Evolutionary conservation across 1,140 invertebrate genomes (phyloP), one percentile per base, ranked within the genome.

Genomic region (Temnothorax longispinosus): DNA sequence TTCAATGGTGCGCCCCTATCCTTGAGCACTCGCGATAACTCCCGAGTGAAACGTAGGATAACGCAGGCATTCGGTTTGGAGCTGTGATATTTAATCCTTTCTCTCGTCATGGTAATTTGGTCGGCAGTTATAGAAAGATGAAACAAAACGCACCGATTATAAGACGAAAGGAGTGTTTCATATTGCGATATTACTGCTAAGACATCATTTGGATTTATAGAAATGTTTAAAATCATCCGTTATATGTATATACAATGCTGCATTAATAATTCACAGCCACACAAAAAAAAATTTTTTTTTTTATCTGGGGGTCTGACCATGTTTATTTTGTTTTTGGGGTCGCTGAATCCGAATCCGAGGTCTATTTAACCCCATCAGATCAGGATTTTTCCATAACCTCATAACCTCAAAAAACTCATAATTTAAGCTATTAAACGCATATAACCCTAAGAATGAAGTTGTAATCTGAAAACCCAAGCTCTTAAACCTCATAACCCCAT

Each of bases 1-100:
- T 86, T 64, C 82, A 11, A 76, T 76, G 69, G 62, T 15, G 74
- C n/a, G 35, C 35, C 10, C 35, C 69, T 13, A 32, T 54, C 75
- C 18, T 27, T 35, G 18, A 88, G 75, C 77, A 54, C 15, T 27
- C 11, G 58, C 56, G 52, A 87, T 90, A 87, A 81, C 52, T 88
- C 62, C 64, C 27, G 38, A 78, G 47, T 27, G 47, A 78, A 65
- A 62, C 47, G 60, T 60, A 74, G 80, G 32, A 60, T 84, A 75
- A 84, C 54, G 54, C 44, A 75, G 69, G 18, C 44, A 38, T 54
- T 50, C 54, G 54, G 18, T 58, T 56, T 10, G 67, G 11, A 74
- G 27, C 41, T 58, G 41, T 58, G 65, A 82, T 82, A 72, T 82
- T 82, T 82, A 82, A 82, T 18, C 27, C 54, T 32, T 47, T 60